Evolutionary conservation across 2,113 vertebrate species (phyloP), one percentile per base, ranked within the genome.

Genomic region (Protobothrops mucrosquamatus): DNA sequence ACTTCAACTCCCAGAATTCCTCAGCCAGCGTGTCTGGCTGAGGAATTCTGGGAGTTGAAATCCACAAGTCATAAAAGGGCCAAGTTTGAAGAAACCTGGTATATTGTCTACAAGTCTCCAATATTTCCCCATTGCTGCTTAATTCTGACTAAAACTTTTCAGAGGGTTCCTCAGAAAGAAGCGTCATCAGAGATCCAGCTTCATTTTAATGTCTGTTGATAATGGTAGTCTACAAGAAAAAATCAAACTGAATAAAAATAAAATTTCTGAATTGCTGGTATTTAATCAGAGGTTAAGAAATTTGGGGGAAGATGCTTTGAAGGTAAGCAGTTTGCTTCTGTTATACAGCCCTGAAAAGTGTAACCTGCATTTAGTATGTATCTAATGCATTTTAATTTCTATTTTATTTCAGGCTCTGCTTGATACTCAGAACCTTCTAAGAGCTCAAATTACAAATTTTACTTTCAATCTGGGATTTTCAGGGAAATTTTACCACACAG

Each of bases 391-490:
- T 94, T 93, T 46, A 55, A 23, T 94, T 39, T 12, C 39, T 54
- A 52, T 97, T 81, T 15, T 96, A 93, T 98, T 98, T 94, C 96
- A 98, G 98, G 98, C 98, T 88, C 97, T 98, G 81, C 98, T 98
- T 96, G 97, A 98, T 94, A 98, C 98, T 93, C 98, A 98, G 95
- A 98, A 96, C 93, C 97, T 98, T 94, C 94, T 98, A 94, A 97
- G 98, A 93, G 93, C 97, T 94, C 98, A 98, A 92, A 98, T 98
- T 93, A 96, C 97, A 94, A 98, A 98, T 96, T 98, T 98, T 94
- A 98, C 98, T 34, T 98, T 98, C 97, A 98, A 98, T 96, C 94
- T 98, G 95, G 98, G 98, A 97, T 98, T 98, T 97, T 98, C 98
- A 90, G 98, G 98, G 94, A 98, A 98, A 93, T 98, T 98, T 96